A percentile compares a stretch with the other conserved stretches of the same genome.
Conservation (phyloP, 2,797 vertebrate genomes). For the Macropodus opercularis region DNA sequence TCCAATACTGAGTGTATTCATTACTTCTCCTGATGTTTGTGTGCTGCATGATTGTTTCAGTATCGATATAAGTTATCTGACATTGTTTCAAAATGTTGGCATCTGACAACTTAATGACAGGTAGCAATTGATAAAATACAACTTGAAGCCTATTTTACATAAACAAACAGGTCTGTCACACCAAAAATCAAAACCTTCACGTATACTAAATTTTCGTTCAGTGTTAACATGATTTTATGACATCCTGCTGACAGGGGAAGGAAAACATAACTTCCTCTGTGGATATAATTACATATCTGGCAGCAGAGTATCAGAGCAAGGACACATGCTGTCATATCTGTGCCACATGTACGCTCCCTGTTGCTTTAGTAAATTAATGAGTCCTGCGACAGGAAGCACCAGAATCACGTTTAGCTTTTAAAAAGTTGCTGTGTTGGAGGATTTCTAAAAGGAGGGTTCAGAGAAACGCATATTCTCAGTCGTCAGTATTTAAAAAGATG, state of each 20-base stretch:
- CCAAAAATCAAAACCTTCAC: background rate
- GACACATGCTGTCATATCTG: background rate
- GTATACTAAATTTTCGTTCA: background rate
- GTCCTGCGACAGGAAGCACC: background rate
- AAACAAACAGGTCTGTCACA: background rate
- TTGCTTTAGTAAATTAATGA: conserved; percentile 2
- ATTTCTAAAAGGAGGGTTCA: conserved; percentile 35
- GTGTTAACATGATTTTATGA: background rate
- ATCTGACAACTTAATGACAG: no score
- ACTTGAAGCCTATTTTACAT: background rate
- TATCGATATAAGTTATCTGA: no score
- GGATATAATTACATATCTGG: conserved; percentile 9
- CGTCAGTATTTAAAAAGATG: conserved; percentile 58
- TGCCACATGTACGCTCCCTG: background rate
- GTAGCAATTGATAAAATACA: no score
- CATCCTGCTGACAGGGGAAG: background rate
- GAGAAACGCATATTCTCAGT: conserved; percentile 30
- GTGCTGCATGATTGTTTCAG: no score
- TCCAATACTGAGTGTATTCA: no score
- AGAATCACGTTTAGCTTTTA: conserved; percentile 30
- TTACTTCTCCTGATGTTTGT: no score
- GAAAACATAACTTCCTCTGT: conserved; percentile 13
- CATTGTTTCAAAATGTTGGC: no score
- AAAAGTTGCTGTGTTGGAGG: conserved; percentile 15
- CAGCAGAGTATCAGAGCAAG: no score